Conservation (phyloP, 1,140 invertebrate species). For the Vanessa atalanta region DNA sequence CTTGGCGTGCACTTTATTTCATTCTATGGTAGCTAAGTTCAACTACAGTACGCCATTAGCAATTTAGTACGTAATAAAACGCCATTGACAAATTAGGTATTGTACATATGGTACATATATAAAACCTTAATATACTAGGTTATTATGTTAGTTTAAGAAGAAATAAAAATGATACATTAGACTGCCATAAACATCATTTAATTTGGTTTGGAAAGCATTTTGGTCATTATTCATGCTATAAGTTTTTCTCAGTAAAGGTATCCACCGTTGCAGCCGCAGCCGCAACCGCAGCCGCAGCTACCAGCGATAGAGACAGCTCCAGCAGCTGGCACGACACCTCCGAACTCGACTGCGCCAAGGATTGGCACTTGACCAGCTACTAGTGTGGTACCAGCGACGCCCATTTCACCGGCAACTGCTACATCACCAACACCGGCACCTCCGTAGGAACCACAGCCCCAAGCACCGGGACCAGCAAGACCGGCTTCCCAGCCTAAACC, state of each 20-base stretch:
- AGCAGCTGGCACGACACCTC: slow-evolving; percentile 38
- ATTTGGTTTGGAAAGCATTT: too few relatives aligned
- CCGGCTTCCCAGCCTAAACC: neutral
- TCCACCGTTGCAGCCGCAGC: slow-evolving; percentile 7
- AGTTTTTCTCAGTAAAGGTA: neutral
- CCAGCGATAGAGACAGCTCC: slow-evolving; percentile 42
- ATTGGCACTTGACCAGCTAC: slow-evolving; percentile 38
- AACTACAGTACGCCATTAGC: too few relatives aligned
- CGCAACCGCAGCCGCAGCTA: slow-evolving; percentile 45
- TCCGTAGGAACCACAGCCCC: slow-evolving; percentile 30
- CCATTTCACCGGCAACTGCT: slow-evolving; percentile 40
- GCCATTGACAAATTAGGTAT: too few relatives aligned
- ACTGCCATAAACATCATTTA: too few relatives aligned
- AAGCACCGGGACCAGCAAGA: neutral
- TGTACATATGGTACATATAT: too few relatives aligned
- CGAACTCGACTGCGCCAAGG: slow-evolving; percentile 28
- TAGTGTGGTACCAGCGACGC: slow-evolving; percentile 31
- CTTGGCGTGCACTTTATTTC: too few relatives aligned
- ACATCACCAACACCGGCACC: slow-evolving; percentile 43
- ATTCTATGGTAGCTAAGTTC: too few relatives aligned
- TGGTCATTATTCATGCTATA: too few relatives aligned
- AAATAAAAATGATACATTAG: too few relatives aligned
- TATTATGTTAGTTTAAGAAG: too few relatives aligned
- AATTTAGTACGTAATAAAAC: too few relatives aligned
- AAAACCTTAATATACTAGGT: too few relatives aligned